Evolutionary conservation across 2,113 vertebrate species (phyloP), one percentile per base, ranked within the genome.

Genomic region (Syngnathus scovelli): DNA sequence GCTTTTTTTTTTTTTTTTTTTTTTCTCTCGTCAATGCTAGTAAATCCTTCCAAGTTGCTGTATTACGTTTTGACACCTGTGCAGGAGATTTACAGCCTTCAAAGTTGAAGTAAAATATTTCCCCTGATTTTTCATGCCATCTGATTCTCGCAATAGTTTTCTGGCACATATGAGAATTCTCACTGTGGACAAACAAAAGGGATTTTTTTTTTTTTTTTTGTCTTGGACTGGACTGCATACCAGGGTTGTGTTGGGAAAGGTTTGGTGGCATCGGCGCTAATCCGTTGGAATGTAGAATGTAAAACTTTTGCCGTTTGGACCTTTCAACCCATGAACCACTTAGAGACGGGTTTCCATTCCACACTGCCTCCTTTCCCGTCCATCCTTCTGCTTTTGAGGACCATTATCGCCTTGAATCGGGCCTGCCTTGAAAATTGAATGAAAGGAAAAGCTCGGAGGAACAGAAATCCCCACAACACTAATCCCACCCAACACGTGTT

Each of bases 91-190:
- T 15, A 36, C 55, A 7, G 12, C 16, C 23, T 36, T 36, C 55
- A 58, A 58, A 58, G 12, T 12, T 15, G 13, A 16, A 6, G 27
- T 58, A 15, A 1, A 6, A 6, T 90, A 83, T 84, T 77, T 55
- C 80, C 89, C 1, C 75, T 89, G 88, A 63, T 62, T 54, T 68
- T 89, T 90, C 86, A 21, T 12, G 27, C 23, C 27, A 23, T 54
- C 12, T 5, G 12, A 56, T 64, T 60, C 36, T 23, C 13, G 71
- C 66, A 55, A 72, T 68, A 64, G 66, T 87, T 83, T 75, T 67
- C 66, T 80, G 88, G 89, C 89, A 90, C 88, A 90, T 90, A 60
- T 61, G 71, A 84, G 52, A 18, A 49, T 73, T 69, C 21, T 51
- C n/a, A 41, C 63, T 13, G 59, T 23, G 64, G 66, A 51, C 12